Conservation (phyloP, 2,888 invertebrate species). For the Drosophila pegasa region DNA sequence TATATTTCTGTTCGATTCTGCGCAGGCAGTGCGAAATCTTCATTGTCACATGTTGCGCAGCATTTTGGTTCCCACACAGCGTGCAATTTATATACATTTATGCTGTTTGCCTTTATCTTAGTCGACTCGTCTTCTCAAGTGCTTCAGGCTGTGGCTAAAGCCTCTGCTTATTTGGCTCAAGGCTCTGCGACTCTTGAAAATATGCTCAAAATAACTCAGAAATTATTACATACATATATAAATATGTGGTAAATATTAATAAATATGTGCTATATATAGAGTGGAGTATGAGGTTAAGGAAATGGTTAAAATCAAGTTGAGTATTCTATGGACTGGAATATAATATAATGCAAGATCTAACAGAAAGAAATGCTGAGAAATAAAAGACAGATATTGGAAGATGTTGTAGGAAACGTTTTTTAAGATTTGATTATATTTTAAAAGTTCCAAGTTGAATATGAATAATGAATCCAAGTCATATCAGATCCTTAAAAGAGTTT, state of each 20-base stretch:
- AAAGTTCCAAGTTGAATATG: no score
- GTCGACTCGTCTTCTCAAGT: conserved; percentile 62
- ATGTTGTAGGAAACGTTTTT: no score
- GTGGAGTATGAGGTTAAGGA: no score
- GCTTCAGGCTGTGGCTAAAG: conserved; percentile 32
- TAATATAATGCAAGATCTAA: no score
- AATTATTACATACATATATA: conserved; percentile 4
- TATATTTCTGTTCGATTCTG: conserved; percentile 35
- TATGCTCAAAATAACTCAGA: conserved; percentile 17
- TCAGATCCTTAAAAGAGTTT: no score
- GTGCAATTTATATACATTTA: conserved; percentile 53
- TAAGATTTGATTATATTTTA: no score
- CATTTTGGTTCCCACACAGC: conserved; percentile 78
- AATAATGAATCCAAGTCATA: no score
- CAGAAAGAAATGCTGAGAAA: no score
- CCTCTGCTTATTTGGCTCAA: conserved; percentile 17
- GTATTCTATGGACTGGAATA: no score
- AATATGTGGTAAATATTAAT: background rate
- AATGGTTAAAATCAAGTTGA: background rate
- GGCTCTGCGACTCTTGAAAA: conserved; percentile 24
- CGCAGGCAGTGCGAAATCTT: conserved; percentile 68
- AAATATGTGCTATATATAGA: conserved; percentile 4
- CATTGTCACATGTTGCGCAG: conserved; percentile 73
- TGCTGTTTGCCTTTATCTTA: conserved; percentile 33
- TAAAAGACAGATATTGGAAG: no score